Evolutionary conservation across 1,140 invertebrate genomes (phyloP).

Genomic region (honey bee (Apis mellifera)): Amel_HAv3.1 CM009943.2:300501-301000

Average conservation of each 20-base stretch:
- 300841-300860: too few relatives aligned
- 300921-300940: too few relatives aligned
- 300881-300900: too few relatives aligned
- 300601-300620: neutral
- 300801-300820: neutral
- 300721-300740: neutral
- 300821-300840: too few relatives aligned
- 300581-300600: conserved; percentile 18
- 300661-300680: conserved; percentile 33
- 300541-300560: conserved; percentile 42
- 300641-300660: conserved; percentile 19
- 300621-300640: conserved; percentile 50
- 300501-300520: conserved; percentile 21
- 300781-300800: neutral
- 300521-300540: conserved; percentile 34
- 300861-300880: too few relatives aligned
- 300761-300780: neutral
- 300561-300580: conserved; percentile 46
- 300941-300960: too few relatives aligned
- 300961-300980: too few relatives aligned
- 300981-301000: too few relatives aligned
- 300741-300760: neutral
- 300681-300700: conserved; percentile 34
- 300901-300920: too few relatives aligned
- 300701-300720: conserved; percentile 10